phyloP scores from a whole-genome alignment of 92 coral and sea anemone species.

The Porites rus region DNA sequence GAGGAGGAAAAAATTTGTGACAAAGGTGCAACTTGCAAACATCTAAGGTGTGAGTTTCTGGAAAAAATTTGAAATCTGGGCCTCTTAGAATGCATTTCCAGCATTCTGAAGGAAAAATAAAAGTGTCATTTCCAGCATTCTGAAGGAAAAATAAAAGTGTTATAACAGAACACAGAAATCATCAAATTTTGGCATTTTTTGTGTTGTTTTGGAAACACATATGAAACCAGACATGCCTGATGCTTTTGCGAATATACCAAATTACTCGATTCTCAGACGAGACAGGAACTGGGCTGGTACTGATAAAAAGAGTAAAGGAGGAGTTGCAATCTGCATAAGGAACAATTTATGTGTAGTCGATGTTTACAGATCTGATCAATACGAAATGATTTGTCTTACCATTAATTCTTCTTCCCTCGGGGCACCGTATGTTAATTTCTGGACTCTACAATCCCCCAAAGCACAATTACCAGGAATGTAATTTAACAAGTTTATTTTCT shows the following conservation, averaged over 20 bases:
- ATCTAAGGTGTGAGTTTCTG: too few relatives aligned
- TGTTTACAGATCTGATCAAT: conserved; percentile 30
- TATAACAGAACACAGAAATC: too few relatives aligned
- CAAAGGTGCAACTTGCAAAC: too few relatives aligned
- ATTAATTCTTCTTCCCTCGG: conserved; percentile 33
- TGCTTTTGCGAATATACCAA: background rate
- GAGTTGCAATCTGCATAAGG: conserved; percentile 57
- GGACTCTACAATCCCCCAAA: conserved; percentile 37
- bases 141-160: too few relatives aligned
- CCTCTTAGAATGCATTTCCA: too few relatives aligned
- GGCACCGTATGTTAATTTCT: conserved; percentile 38
- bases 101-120: too few relatives aligned
- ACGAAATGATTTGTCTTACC: conserved; percentile 14
- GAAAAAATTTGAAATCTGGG: too few relatives aligned
- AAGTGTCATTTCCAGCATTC: too few relatives aligned
- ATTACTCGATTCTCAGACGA: conserved; percentile 46
- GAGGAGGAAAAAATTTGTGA: too few relatives aligned
- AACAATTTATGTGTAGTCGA: conserved; percentile 51
- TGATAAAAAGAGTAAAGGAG: conserved; percentile 47
- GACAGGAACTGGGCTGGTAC: conserved; percentile 55
- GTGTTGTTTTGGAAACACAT: background rate
- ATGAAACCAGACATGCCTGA: conserved; percentile 44
- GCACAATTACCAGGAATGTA: background rate
- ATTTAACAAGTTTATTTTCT: too few relatives aligned
- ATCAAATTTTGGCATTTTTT: too few relatives aligned